A percentile compares a stretch with the other conserved stretches of the same genome.
phyloP scores from a whole-genome alignment of 2,888 invertebrate species.

The Theretra japonica region DNA sequence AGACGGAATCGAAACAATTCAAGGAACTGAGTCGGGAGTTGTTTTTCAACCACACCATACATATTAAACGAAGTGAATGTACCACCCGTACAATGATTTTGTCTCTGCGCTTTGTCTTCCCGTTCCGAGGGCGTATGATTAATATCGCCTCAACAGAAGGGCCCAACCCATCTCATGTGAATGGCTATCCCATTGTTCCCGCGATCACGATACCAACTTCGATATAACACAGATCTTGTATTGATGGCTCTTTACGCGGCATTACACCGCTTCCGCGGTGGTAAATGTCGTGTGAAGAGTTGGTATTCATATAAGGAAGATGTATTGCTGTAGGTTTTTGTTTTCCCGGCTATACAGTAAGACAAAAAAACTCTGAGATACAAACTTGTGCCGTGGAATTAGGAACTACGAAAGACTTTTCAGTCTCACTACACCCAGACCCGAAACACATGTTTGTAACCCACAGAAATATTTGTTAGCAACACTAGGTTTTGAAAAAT shows the following conservation, averaged over 20 bases:
- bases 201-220: neutral
- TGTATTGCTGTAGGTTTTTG: too few species aligned
- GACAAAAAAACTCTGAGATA: too few species aligned
- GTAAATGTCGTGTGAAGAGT: neutral
- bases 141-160: constrained; percentile 28
- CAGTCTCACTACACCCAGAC: too few species aligned
- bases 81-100: constrained; percentile 10
- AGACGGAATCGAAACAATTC: neutral
- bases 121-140: constrained; percentile 26
- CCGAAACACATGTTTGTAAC: too few species aligned
- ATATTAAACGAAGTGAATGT: neutral
- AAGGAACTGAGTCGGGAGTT: neutral
- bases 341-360: too few species aligned
- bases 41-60: constrained; percentile 4
- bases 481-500: too few species aligned
- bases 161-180: neutral
- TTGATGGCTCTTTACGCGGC: constrained; percentile 2
- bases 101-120: constrained; percentile 20
- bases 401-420: too few species aligned
- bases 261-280: neutral
- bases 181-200: neutral
- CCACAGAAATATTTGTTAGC: too few species aligned
- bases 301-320: neutral
- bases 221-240: neutral
- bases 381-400: too few species aligned